Evolutionary conservation across 2,797 vertebrate species (phyloP).

Genomic region (Gobionotothen gibberifrons): DNA sequence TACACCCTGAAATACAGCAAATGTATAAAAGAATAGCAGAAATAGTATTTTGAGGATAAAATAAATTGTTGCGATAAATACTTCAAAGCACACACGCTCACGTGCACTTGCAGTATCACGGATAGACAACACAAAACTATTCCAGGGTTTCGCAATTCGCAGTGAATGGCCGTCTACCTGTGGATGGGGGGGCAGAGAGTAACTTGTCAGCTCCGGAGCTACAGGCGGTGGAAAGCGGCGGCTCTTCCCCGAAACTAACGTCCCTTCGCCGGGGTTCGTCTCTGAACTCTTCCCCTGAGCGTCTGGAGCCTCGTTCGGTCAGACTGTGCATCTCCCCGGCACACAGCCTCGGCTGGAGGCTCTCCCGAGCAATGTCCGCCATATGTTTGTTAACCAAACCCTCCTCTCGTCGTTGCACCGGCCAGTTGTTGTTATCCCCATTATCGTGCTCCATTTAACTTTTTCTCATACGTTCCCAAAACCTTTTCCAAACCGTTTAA

Average conservation of each 20-base stretch:
- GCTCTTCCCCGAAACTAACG: slow-evolving; percentile 40
- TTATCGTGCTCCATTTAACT: slow-evolving; percentile 57
- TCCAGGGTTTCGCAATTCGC: too few relatives aligned
- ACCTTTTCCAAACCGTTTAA: slow-evolving; percentile 5
- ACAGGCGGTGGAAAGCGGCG: slow-evolving; percentile 43
- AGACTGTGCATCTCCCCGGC: slow-evolving; percentile 69
- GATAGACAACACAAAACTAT: too few relatives aligned
- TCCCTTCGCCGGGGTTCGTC: slow-evolving; percentile 46
- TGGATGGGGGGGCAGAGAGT: slow-evolving; percentile 1
- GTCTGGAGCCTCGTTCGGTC: slow-evolving; percentile 54
- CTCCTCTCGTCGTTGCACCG: slow-evolving; percentile 64
- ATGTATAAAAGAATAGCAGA: not conserved
- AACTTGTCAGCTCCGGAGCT: slow-evolving; percentile 37
- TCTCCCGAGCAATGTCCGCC: slow-evolving; percentile 73
- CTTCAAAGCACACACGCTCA: not conserved
- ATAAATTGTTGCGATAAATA: not conserved
- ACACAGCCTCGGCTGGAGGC: slow-evolving; percentile 65
- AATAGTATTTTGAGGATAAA: not conserved
- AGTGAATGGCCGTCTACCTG: slow-evolving; percentile 11
- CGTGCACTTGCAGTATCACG: too few relatives aligned
- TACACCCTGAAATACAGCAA: not conserved
- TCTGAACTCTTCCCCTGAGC: slow-evolving; percentile 44
- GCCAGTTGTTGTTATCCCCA: slow-evolving; percentile 48
- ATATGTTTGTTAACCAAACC: slow-evolving; percentile 74
- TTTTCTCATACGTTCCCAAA: not conserved